Conservation (phyloP, 2,888 invertebrate genomes). For the Asteroscopus sphinx region DNA sequence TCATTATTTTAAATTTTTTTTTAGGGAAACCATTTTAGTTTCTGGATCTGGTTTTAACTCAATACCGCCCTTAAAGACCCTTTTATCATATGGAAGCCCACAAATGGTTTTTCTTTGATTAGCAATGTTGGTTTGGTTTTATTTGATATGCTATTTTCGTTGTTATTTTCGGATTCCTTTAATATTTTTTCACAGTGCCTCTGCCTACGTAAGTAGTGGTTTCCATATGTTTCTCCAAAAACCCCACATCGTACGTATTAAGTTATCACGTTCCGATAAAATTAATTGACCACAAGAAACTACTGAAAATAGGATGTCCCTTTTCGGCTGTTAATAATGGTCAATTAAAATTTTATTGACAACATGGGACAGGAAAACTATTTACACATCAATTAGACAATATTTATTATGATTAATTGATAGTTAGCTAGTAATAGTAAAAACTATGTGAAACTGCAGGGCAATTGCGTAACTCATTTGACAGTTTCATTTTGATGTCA, state of each 20-base stretch:
- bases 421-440: not conserved
- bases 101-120: no score
- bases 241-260: not conserved
- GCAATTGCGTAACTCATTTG: no score
- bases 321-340: slow-evolving; percentile 15
- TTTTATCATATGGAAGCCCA: no score
- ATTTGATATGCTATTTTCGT: not conserved
- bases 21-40: no score
- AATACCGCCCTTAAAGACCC: no score
- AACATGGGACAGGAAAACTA: slow-evolving; percentile 7
- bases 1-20: no score
- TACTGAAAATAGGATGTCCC: slow-evolving; percentile 15
- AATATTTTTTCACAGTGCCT: no score
- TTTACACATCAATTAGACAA: slow-evolving; percentile 1
- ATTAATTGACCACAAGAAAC: slow-evolving; percentile 23
- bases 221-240: not conserved
- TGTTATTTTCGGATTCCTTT: slow-evolving; percentile 3
- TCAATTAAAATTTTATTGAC: slow-evolving; percentile 16
- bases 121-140: no score
- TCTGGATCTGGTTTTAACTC: no score
- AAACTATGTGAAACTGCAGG: no score
- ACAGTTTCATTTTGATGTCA: no score
- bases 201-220: no score
- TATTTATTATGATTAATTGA: slow-evolving; percentile 3
- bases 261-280: slow-evolving; percentile 15